Evolutionary conservation across 1,140 invertebrate species (phyloP).

Genomic region (Musca vetustissima): DNA sequence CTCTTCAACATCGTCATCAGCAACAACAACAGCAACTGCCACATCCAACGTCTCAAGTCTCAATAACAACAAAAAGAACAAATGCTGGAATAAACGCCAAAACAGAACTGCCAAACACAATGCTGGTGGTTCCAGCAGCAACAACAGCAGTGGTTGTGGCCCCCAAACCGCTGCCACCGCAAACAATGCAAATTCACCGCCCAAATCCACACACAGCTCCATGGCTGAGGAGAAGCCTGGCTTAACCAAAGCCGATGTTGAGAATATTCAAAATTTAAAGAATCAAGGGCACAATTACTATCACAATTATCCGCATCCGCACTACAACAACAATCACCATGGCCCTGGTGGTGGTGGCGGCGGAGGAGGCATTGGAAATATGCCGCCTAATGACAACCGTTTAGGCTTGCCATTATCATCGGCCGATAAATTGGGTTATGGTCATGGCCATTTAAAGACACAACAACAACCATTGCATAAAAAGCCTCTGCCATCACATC

Average conservation of each 20-base stretch:
- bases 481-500: constrained; percentile 37
- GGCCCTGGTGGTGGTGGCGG: constrained; percentile 21
- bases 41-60: constrained; percentile 30
- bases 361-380: constrained; percentile 31
- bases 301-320: not conserved
- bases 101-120: constrained; percentile 30
- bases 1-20: not conserved
- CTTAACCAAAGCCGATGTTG: constrained; percentile 50
- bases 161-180: not conserved
- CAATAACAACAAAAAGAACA: constrained; percentile 36
- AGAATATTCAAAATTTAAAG: constrained; percentile 54
- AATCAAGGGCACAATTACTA: constrained; percentile 37
- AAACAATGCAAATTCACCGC: not conserved
- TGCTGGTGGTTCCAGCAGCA: constrained; percentile 25
- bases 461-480: constrained; percentile 46
- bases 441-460: constrained; percentile 38
- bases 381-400: constrained; percentile 22
- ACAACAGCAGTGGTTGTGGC: constrained; percentile 17
- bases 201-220: not conserved
- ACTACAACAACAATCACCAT: constrained; percentile 6
- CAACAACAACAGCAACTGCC: not conserved
- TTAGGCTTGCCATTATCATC: not conserved
- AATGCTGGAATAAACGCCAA: constrained; percentile 50
- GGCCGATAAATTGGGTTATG: constrained; percentile 36
- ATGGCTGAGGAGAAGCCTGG: not conserved